Evolutionary conservation across 2,797 vertebrate genomes (phyloP).

Genomic region (Alca torda): DNA sequence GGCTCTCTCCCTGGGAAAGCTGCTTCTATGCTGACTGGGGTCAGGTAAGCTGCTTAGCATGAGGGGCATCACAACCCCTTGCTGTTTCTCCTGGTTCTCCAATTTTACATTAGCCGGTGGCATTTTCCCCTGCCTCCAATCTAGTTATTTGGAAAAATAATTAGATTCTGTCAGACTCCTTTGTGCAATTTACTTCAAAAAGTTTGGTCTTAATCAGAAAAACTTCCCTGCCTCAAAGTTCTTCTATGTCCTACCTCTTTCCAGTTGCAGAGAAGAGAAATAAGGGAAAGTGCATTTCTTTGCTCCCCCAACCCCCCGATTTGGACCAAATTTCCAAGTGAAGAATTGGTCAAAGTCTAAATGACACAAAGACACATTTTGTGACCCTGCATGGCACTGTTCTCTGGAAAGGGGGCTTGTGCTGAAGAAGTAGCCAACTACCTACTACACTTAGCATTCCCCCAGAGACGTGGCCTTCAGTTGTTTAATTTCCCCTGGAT

Average conservation of each 20-base stretch:
- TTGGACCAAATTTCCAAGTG: not conserved
- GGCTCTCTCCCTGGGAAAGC: not conserved
- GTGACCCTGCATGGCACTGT: not conserved
- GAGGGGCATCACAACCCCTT: not conserved
- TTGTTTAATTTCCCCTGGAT: constrained; percentile 18
- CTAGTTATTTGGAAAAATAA: not conserved
- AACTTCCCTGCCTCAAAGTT: not conserved
- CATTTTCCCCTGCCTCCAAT: not conserved
- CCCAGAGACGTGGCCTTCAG: not conserved
- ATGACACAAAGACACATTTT: not conserved
- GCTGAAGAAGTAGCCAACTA: not conserved
- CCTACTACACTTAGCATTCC: not conserved
- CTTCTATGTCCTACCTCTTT: not conserved
- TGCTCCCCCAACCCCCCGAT: not conserved
- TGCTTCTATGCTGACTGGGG: not conserved
- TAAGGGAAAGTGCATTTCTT: not conserved
- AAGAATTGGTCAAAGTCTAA: not conserved
- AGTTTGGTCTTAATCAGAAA: not conserved
- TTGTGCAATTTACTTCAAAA: not conserved
- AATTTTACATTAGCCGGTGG: not conserved
- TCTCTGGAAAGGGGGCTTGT: not conserved
- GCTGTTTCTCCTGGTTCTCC: not conserved
- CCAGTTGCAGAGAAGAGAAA: not conserved
- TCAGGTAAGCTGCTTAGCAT: not conserved
- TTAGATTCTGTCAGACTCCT: not conserved